These are phyloP conservation scores for Physella acuta DNA, from an alignment of 1,140 invertebrate species.

Conservation along the genomic window DNA sequence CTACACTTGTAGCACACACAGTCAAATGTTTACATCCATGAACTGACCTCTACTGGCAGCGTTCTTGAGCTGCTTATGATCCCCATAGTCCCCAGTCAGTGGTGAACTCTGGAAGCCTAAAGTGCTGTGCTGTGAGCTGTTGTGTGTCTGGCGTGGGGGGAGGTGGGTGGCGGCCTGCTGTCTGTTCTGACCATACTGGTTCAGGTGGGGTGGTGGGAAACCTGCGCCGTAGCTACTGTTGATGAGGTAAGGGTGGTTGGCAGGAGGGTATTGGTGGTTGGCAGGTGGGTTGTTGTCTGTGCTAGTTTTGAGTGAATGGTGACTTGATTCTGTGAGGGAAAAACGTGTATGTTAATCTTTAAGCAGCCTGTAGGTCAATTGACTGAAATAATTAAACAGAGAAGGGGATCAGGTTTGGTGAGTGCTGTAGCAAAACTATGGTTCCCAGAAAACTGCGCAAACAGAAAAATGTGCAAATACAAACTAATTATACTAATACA, in stretches of 20 bases:
- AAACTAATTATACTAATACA: no score
- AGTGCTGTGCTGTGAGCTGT: background rate
- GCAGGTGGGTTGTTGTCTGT: background rate
- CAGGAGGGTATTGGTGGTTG: background rate
- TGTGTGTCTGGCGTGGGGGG: background rate
- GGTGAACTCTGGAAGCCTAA: background rate
- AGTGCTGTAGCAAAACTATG: no score
- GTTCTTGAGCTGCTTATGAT: slow-evolving; percentile 1
- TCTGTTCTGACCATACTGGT: background rate
- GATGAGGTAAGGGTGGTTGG: background rate
- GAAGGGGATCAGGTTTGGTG: no score
- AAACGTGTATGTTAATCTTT: background rate
- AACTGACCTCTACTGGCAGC: background rate
- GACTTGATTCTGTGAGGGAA: slow-evolving; percentile 10
- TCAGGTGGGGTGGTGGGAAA: background rate
- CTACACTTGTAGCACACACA: no score
- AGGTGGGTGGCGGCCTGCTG: background rate
- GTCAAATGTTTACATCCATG: background rate
- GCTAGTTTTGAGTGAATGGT: background rate
- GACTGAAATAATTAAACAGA: no score
- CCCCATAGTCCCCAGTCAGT: slow-evolving; percentile 10
- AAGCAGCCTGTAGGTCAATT: no score
- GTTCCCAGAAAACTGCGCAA: no score
- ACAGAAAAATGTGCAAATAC: no score
- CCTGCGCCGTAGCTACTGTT: slow-evolving; percentile 1